Conservation (phyloP, 2,888 invertebrate genomes). For the Caenorhabditis macrosperma region DNA sequence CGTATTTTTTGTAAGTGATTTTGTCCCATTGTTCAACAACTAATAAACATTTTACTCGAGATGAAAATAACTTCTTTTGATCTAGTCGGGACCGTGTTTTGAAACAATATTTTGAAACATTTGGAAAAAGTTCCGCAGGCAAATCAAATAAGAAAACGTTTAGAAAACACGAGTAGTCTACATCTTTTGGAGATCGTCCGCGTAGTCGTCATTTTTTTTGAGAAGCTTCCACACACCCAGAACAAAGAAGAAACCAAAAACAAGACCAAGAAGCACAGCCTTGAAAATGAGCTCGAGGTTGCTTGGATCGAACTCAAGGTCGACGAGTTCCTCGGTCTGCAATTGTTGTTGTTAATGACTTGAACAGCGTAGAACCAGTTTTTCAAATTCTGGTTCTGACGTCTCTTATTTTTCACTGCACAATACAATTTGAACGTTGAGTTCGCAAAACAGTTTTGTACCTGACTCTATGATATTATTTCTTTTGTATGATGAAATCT, state of each 20-base stretch:
- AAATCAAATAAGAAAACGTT: too few relatives aligned
- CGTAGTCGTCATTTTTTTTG: constrained; percentile 58
- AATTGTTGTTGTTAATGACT: constrained; percentile 27
- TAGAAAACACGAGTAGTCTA: constrained; percentile 17
- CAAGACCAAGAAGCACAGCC: constrained; percentile 49
- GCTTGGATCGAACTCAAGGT: constrained; percentile 73
- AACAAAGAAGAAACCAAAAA: constrained; percentile 59
- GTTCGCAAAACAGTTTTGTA: too few relatives aligned
- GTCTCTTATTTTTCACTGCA: not conserved
- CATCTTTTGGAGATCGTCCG: constrained; percentile 71
- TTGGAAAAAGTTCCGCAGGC: not conserved
- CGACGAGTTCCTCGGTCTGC: constrained; percentile 69
- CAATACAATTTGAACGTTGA: not conserved
- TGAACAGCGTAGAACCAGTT: not conserved
- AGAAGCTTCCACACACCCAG: constrained; percentile 59
- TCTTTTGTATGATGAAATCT: not conserved
- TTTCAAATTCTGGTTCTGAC: not conserved
- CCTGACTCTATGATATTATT: not conserved
- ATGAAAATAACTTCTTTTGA: not conserved
- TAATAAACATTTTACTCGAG: too few relatives aligned
- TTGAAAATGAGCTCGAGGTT: constrained; percentile 71
- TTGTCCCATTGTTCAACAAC: too few relatives aligned
- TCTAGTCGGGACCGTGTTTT: not conserved
- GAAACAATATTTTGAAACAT: not conserved
- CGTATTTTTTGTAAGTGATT: too few relatives aligned